phyloP scores from a whole-genome alignment of 2,113 vertebrate genomes.

The Grammomys surdaster region DNA sequence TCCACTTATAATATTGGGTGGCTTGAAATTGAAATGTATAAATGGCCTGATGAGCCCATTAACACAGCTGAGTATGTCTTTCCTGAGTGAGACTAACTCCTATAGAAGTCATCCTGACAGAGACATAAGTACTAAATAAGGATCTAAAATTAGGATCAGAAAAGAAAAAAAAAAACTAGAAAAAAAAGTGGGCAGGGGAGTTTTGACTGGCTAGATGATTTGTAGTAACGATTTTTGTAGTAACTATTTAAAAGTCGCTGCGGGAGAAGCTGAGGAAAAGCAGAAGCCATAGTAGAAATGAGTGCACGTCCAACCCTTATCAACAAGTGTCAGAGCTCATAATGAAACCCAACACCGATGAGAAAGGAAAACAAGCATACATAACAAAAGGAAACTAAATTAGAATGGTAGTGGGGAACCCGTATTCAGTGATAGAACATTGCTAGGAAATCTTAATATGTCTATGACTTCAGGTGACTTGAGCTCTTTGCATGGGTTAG shows the following conservation, averaged over 20 bases:
- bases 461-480: background rate
- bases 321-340: background rate
- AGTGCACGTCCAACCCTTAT: background rate
- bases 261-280: background rate
- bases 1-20: background rate
- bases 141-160: background rate
- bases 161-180: background rate
- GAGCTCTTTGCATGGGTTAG: background rate
- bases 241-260: background rate
- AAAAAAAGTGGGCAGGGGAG: background rate
- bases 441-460: background rate
- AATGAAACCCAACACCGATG: background rate
- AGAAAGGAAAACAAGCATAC: background rate
- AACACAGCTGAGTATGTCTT: background rate
- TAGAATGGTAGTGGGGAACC: background rate
- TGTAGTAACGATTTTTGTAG: background rate
- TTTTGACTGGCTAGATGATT: background rate
- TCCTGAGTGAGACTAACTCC: background rate
- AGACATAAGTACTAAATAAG: background rate
- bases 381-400: conserved; percentile 13
- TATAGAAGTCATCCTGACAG: background rate
- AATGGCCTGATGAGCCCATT: background rate
- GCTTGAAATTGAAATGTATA: background rate
- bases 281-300: background rate
- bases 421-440: background rate